Evolutionary conservation across 1,140 invertebrate genomes (phyloP).

Genomic region (Whitmania pigra): DNA sequence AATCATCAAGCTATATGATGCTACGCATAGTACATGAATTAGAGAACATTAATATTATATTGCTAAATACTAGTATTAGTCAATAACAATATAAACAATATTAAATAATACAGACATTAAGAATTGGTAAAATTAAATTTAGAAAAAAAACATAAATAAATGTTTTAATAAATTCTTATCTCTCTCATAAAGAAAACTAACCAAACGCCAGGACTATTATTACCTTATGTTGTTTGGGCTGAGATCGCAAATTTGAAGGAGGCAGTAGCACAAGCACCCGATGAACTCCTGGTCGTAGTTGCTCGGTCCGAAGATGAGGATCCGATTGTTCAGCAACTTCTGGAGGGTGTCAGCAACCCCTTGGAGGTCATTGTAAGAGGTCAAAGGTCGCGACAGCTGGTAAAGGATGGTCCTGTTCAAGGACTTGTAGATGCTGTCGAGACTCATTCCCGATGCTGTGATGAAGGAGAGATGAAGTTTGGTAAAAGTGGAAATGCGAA

Average conservation of each 20-base stretch:
- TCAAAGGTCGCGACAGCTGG: conserved; percentile 75
- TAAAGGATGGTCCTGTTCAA: conserved; percentile 86
- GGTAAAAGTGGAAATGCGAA: background rate
- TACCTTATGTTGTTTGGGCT: conserved; percentile 72
- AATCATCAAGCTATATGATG: too few relatives aligned
- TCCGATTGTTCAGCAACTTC: conserved; percentile 68
- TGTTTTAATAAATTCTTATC: background rate
- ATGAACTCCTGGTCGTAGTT: conserved; percentile 91
- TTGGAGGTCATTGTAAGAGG: conserved; percentile 68
- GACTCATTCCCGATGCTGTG: conserved; percentile 41
- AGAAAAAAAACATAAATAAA: too few relatives aligned
- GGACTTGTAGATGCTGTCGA: conserved; percentile 76
- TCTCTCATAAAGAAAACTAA: background rate
- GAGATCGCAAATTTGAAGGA: conserved; percentile 72
- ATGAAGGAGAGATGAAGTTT: background rate
- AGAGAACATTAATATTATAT: too few relatives aligned
- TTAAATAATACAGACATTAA: too few relatives aligned
- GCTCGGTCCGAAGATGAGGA: conserved; percentile 77
- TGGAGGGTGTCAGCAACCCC: conserved; percentile 80
- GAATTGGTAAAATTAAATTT: too few relatives aligned
- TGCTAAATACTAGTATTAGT: too few relatives aligned
- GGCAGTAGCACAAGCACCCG: conserved; percentile 82
- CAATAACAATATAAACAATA: too few relatives aligned
- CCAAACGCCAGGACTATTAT: too few relatives aligned
- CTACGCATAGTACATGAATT: too few relatives aligned